Base-by-base conservation (phyloP, 2,113 vertebrate genomes). In the Peromyscus californicus region DNA sequence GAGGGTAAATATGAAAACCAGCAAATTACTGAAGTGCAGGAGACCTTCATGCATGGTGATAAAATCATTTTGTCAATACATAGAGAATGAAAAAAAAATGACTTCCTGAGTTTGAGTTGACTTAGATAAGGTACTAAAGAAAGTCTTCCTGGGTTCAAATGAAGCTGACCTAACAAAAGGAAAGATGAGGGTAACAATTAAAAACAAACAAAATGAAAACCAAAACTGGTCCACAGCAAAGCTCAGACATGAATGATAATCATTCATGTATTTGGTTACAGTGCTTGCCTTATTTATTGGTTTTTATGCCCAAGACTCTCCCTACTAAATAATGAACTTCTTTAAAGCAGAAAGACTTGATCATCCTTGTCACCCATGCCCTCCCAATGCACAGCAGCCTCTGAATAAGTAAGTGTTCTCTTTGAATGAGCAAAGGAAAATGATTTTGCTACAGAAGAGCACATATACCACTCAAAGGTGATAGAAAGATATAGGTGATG, bases 311-410 rank as follows among this genome's bases (percentile, higher is more conserved):
- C 45, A 90, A 48, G 75, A 80, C 75, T 89, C 17, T 95, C 21
- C 69, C 69, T 85, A 79, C 51, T 82, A 87, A 92, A 74, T 91
- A 72, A 48, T 69, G 59, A 67, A 67, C 69, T 90, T 87, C 74
- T 89, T 93, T 91, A 93, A 80, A 93, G 57, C 65, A 90, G 63
- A 22, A 93, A 76, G 22, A 21, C 87, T 90, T 94, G 61, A n/a
- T 87, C 36, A 59, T 91, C 4, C 87, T 91, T 89, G 48, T 97
- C 83, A 94, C 39, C 61, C 15, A 61, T 42, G 39, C 26, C 83
- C 36, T 22, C 22, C 83, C 39, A 19, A 72, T 3, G 1, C 65
- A 11, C 36, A 24, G 70, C 42, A 93, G 7, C 83, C 39, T 91
- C 48, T 70, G 74, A 94, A 79, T 87, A 83, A 91, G 61, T 93